A percentile compares a stretch with the other conserved stretches of the same genome.
These are phyloP conservation scores for Sternotherus odoratus DNA, from an alignment of 2,797 vertebrate species.

Conservation along the genomic window DNA sequence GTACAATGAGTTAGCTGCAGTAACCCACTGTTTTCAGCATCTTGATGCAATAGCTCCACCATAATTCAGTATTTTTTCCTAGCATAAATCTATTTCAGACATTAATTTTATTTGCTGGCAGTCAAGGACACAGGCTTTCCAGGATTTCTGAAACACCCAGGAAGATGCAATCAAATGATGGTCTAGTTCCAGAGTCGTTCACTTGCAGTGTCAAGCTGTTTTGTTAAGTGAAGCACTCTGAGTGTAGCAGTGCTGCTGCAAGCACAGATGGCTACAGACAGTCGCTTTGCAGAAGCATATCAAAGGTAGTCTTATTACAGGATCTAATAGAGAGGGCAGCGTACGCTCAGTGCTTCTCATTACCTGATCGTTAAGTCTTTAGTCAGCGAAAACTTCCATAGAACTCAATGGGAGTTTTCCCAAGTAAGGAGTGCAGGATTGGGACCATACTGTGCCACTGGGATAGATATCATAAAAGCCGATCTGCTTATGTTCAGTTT, in stretches of 20 bases:
- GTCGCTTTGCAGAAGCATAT: constrained; percentile 63
- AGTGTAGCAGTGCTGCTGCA: constrained; percentile 56
- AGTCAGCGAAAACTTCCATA: constrained; percentile 48
- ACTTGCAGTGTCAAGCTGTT: constrained; percentile 69
- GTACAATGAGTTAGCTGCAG: neutral
- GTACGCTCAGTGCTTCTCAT: constrained; percentile 61
- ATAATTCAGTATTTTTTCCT: constrained; percentile 25
- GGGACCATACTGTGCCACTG: constrained; percentile 70
- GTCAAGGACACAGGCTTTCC: constrained; percentile 34
- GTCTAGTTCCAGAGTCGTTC: constrained; percentile 71
- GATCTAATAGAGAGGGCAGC: constrained; percentile 72
- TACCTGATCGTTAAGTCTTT: constrained; percentile 60
- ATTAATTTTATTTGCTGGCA: constrained; percentile 45
- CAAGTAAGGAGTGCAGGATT: constrained; percentile 50
- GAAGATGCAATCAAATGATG: constrained; percentile 67
- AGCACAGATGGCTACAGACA: constrained; percentile 60
- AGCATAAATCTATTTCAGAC: neutral
- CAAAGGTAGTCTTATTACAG: constrained; percentile 57
- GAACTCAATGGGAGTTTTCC: constrained; percentile 67
- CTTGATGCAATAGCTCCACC: neutral
- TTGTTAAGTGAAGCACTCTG: constrained; percentile 64
- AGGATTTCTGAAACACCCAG: constrained; percentile 52
- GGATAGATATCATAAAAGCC: constrained; percentile 59
- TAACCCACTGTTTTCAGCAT: constrained; percentile 28
- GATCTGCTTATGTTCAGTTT: constrained; percentile 25